Percentiles rank a stretch among this genome's conserved stretches.
Conservation (phyloP, 1,140 invertebrate species). For the Drosophila lini region DNA sequence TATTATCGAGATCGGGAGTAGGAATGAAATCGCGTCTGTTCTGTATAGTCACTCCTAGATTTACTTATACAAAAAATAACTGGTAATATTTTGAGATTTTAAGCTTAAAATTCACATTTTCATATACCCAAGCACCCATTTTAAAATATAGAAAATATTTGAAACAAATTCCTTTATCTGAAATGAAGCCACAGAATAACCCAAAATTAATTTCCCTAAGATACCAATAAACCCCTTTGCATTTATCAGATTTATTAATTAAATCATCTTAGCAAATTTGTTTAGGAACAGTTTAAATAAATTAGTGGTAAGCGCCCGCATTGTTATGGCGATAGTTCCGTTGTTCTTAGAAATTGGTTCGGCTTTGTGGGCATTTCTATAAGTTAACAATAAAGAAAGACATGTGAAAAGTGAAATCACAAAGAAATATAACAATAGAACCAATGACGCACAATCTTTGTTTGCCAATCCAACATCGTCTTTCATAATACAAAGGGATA, state of each 20-base stretch:
- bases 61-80: too few species aligned
- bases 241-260: conserved; percentile 4
- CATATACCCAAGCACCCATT: too few species aligned
- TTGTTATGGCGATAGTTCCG: conserved; percentile 26
- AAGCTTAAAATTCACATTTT: too few species aligned
- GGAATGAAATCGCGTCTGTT: too few species aligned
- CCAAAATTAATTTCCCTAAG: background rate
- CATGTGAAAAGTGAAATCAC: conserved; percentile 39
- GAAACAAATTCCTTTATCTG: background rate
- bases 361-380: conserved; percentile 23
- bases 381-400: conserved; percentile 18
- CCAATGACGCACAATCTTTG: conserved; percentile 3
- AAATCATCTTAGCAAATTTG: conserved; percentile 13
- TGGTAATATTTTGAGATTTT: too few species aligned
- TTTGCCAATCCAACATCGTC: conserved; percentile 17
- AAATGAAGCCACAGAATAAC: background rate
- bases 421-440: conserved; percentile 28
- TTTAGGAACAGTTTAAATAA: conserved; percentile 20
- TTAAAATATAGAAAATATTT: background rate
- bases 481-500: conserved; percentile 10
- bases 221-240: background rate
- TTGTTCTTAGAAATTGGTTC: conserved; percentile 27
- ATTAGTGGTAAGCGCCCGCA: conserved; percentile 3
- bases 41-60: too few species aligned
- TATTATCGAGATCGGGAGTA: too few species aligned